phyloP scores from a whole-genome alignment of 1,140 invertebrate species.

The Drosophila sturtevanti region DNA sequence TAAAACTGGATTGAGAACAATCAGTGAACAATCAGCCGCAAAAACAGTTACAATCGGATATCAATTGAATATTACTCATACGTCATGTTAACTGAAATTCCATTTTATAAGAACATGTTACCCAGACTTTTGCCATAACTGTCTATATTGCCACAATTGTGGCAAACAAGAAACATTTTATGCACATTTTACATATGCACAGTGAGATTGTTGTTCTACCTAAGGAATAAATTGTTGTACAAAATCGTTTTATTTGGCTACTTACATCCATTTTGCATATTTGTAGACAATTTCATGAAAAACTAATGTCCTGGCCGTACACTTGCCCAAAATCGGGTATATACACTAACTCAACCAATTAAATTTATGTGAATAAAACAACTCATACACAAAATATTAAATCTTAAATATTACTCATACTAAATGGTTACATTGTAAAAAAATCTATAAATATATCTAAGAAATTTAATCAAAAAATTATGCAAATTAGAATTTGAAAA shows the following conservation, averaged over 20 bases:
- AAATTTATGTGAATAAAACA: too few species aligned
- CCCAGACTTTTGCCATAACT: neutral
- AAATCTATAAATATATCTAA: too few species aligned
- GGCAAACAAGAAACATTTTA: neutral
- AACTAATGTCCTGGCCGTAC: neutral
- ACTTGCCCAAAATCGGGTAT: neutral
- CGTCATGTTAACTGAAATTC: neutral
- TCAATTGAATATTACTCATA: constrained; percentile 1
- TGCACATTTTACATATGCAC: neutral
- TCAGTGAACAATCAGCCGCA: too few species aligned
- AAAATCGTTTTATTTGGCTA: constrained; percentile 4
- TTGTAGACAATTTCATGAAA: neutral
- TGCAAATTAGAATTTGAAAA: too few species aligned
- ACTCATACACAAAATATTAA: too few species aligned
- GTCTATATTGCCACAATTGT: neutral
- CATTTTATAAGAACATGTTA: too few species aligned
- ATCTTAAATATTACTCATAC: neutral
- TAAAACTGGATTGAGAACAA: too few species aligned
- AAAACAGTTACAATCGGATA: neutral
- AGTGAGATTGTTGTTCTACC: neutral
- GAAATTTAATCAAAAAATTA: too few species aligned
- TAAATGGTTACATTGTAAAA: neutral
- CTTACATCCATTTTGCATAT: neutral
- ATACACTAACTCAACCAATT: too few species aligned
- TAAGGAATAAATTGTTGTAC: neutral